These are phyloP conservation scores for Coptotermes formosanus DNA, from an alignment of 1,140 invertebrate genomes.

Conservation along the genomic window DNA sequence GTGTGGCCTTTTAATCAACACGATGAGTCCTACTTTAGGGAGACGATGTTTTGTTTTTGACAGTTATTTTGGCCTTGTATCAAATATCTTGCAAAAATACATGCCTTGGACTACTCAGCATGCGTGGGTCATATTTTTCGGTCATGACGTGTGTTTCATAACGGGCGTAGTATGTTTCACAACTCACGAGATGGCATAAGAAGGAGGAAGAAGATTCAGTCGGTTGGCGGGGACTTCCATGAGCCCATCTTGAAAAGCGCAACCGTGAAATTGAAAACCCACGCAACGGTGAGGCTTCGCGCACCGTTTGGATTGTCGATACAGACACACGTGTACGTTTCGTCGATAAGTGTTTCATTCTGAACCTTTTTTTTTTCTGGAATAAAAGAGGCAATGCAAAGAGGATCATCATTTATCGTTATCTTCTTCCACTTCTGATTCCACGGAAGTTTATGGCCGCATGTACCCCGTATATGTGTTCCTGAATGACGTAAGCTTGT, in stretches of 20 bases:
- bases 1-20: no score
- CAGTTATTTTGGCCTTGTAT: no score
- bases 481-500: no score
- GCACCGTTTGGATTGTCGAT: background rate
- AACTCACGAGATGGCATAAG: background rate
- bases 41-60: no score
- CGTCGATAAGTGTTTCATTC: background rate
- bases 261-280: background rate
- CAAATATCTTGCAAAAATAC: background rate
- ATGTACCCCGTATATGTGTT: no score
- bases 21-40: no score
- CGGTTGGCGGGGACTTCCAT: background rate
- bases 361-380: background rate
- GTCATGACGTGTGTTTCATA: background rate
- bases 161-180: background rate
- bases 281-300: background rate
- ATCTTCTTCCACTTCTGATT: no score
- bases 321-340: background rate
- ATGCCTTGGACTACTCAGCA: background rate
- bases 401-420: background rate
- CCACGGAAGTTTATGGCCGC: no score
- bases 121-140: background rate
- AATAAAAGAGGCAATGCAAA: background rate
- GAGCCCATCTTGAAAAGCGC: background rate
- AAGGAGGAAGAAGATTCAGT: background rate